Conservation (phyloP, 2,113 vertebrate species). For the Serinus canaria region DNA sequence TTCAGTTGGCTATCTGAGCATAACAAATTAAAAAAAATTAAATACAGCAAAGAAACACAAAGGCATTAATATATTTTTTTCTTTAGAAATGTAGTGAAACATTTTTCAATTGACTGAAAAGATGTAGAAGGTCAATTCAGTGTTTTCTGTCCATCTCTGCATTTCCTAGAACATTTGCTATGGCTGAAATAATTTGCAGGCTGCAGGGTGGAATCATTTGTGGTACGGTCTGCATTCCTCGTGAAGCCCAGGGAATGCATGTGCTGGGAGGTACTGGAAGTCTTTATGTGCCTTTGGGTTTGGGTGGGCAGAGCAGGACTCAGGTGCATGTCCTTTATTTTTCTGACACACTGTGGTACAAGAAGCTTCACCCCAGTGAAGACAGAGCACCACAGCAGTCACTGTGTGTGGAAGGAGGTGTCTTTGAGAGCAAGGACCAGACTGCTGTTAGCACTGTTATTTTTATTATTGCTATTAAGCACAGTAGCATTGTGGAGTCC, state of each 20-base stretch:
- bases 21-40: background rate
- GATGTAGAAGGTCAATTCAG: background rate
- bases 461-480: background rate
- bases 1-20: background rate
- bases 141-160: background rate
- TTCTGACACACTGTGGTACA: background rate
- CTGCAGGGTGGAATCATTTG: background rate
- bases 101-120: background rate
- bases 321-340: background rate
- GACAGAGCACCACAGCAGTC: background rate
- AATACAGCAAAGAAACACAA: background rate
- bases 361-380: background rate
- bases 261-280: background rate
- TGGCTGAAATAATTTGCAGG: accelerated
- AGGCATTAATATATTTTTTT: background rate
- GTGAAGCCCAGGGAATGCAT: accelerated
- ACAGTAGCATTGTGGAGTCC: background rate
- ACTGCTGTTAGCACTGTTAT: background rate
- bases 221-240: accelerated
- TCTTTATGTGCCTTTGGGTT: background rate
- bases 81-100: background rate
- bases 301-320: background rate
- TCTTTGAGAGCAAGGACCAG: background rate
- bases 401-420: background rate
- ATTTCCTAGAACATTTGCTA: background rate